Evolutionary conservation across 2,888 invertebrate species (phyloP), one percentile per base, ranked within the genome.

Genomic region (Salticus scenicus): DNA sequence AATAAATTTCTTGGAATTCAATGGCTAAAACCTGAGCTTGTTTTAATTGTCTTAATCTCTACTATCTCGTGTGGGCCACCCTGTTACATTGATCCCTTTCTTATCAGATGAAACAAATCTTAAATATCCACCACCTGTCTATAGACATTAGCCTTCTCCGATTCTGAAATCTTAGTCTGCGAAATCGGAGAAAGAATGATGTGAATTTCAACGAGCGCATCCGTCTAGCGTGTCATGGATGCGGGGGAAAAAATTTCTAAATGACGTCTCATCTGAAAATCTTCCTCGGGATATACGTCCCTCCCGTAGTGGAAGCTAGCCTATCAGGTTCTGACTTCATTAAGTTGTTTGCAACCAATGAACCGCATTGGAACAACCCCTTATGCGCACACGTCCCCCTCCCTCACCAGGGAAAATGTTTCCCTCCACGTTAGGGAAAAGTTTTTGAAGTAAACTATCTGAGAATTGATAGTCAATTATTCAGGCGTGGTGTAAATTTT

Each of bases 281-380:
- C 66, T 66, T 12, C 33, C 24, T 20, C n/a, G 33, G n/a, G 17
- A 12, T 20, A 31, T 20, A 67, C 33, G 67, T 57, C 51, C 67
- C 27, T 41, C 71, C 79, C 33, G 67, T 47, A 30, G 24, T 10
- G 69, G 42, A 66, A 51, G 67, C 51, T 33, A 57, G 67, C 80
- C 80, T 80, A 80, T 80, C 80, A 80, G 80, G 51, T 80, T 80
- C 80, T 20, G 69, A 51, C 51, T 73, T 80, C 67, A 80, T 80
- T 80, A 80, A 73, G 66, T 51, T 51, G 33, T 47, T 73, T 71
- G 73, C 72, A 64, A 66, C 80, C 80, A 80, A 80, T 80, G 80
- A 80, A 73, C 73, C 80, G 73, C 73, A 51, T 51, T 67, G 67
- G 51, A 80, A 51, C 51, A 71, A 73, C 30, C 80, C 37, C 66